These are phyloP conservation scores for Oegoconia quadripuncta DNA, from an alignment of 2,888 invertebrate species.

Conservation along the genomic window DNA sequence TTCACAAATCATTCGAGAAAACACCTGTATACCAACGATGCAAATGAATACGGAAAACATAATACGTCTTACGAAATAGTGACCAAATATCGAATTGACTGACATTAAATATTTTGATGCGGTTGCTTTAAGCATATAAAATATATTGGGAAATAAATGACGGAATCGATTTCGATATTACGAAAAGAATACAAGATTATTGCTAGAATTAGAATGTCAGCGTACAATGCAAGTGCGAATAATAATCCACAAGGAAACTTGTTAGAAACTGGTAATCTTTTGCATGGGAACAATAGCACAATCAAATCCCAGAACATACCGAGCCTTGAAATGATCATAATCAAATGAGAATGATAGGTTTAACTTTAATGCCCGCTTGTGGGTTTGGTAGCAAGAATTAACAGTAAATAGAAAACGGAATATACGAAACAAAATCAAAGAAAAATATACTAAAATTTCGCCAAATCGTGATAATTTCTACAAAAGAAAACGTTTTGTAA, in stretches of 20 bases:
- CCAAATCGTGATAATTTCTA: too few relatives aligned
- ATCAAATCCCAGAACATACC: conserved; percentile 16
- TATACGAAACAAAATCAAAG: background rate
- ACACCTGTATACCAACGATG: conserved; percentile 10
- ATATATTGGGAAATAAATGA: too few relatives aligned
- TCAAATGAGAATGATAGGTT: background rate
- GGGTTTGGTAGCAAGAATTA: background rate
- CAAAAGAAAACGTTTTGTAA: background rate
- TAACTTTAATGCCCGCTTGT: background rate
- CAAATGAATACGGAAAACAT: conserved; percentile 11
- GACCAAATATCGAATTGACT: background rate
- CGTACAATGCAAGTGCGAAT: conserved; percentile 3
- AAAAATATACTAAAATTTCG: background rate
- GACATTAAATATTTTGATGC: too few relatives aligned
- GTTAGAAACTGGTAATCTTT: conserved; percentile 18
- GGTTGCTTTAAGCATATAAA: too few relatives aligned
- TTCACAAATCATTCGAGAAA: conserved; percentile 21
- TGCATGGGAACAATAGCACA: conserved; percentile 19
- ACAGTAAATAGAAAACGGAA: too few relatives aligned
- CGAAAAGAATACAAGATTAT: background rate
- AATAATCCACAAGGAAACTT: conserved; percentile 14
- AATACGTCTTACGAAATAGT: background rate
- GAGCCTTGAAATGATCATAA: conserved; percentile 3
- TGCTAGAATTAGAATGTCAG: background rate
- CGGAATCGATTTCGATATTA: conserved; percentile 3